Evolutionary conservation across 2,888 invertebrate species (phyloP), one percentile per base, ranked within the genome.

Genomic region (Eupithecia pulchellata): DNA sequence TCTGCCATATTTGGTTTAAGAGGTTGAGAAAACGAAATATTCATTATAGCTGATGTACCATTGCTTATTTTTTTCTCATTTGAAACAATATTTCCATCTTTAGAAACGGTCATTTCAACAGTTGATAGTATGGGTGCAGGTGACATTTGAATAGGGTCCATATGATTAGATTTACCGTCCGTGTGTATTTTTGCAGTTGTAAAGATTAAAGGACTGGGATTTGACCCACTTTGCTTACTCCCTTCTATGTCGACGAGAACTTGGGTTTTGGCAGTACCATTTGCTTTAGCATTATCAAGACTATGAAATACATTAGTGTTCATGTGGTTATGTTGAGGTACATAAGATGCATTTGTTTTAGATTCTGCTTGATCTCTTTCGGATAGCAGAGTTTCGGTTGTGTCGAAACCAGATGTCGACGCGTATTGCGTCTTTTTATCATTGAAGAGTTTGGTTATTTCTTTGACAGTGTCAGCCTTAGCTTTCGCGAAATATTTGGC

Each of bases 111-210:
- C 0, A 88, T 85, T 85, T 93, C 93, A 65, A 86, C 83, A 4
- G 92, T 91, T 36, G 93, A 93, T 75, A 89, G 78, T 79, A 93
- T 92, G 62, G 93, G 93, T 34, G 86, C 88, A 34, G 91, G 84
- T 39, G 90, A 91, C 47, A 91, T 84, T 78, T 92, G 91, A 65
- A 92, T 81, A 47, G 91, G 90, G 81, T 92, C 91, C 87, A 91
- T 90, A 25, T 86, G 79, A 75, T 87, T 90, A 30, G 82, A 82
- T 84, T 90, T 90, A 57, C 83, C 86, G 74, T 92, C 90, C 2
- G 87, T 83, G 66, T 93, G 92, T 78, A 93, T 94, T 87, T 93
- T 94, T 9, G 94, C 94, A n/a, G 92, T 93, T 27, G 93, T 94
- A 77, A 94, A 93, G 77, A 94, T 93, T 73, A 93, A 79, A 30